phyloP scores from a whole-genome alignment of 2,797 vertebrate genomes.

The Leptoclinus maculatus region DNA sequence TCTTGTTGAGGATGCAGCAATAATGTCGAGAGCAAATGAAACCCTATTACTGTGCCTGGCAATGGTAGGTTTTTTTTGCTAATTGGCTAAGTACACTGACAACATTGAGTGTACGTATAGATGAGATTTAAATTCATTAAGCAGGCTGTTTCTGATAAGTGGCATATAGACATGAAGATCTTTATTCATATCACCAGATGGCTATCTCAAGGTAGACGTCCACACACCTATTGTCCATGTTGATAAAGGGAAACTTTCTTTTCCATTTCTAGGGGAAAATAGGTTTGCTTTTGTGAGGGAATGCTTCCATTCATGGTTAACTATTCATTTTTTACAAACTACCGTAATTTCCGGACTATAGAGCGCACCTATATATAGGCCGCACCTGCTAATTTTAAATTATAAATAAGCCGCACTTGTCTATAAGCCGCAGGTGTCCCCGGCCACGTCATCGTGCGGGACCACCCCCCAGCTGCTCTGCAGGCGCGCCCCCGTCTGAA shows the following conservation, averaged over 20 bases:
- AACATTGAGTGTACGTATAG: slow-evolving; percentile 8
- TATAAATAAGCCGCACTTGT: too few species aligned
- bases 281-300: background rate
- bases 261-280: background rate
- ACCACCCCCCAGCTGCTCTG: too few species aligned
- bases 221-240: background rate
- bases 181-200: background rate
- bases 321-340: background rate
- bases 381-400: too few species aligned
- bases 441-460: too few species aligned
- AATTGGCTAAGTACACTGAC: slow-evolving; percentile 28
- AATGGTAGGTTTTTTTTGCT: slow-evolving; percentile 2
- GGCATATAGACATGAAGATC: background rate
- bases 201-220: background rate
- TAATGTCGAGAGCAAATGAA: slow-evolving; percentile 63
- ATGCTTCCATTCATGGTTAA: background rate
- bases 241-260: background rate
- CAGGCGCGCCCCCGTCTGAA: too few species aligned
- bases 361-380: too few species aligned
- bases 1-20: slow-evolving; percentile 56
- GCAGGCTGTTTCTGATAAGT: background rate
- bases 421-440: too few species aligned
- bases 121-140: slow-evolving; percentile 13
- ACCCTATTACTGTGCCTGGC: slow-evolving; percentile 18
- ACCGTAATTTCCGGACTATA: too few species aligned